Evolutionary conservation across 1,140 invertebrate species (phyloP).

Genomic region (Bicyclus anynana): DNA sequence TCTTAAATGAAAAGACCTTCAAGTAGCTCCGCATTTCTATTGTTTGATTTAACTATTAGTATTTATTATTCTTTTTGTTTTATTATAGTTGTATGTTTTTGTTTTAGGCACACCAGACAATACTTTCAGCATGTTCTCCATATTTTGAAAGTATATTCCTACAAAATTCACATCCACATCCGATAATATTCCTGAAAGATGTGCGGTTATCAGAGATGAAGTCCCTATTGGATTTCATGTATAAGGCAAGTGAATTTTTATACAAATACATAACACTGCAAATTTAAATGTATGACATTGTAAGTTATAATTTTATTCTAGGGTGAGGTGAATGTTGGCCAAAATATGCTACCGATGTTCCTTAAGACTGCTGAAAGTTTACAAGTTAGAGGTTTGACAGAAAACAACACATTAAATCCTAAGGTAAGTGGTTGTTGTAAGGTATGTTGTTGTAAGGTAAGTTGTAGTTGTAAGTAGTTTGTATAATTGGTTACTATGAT

Average conservation of each 20-base stretch:
- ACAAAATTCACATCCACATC: conserved; percentile 93
- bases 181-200: conserved; percentile 94
- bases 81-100: conserved; percentile 32
- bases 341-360: conserved; percentile 91
- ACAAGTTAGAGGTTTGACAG: conserved; percentile 92
- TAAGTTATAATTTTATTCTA: conserved; percentile 35
- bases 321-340: conserved; percentile 92
- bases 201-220: conserved; percentile 92
- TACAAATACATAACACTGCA: neutral
- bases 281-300: no score
- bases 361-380: conserved; percentile 93
- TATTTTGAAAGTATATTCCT: conserved; percentile 97
- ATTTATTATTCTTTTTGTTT: conserved; percentile 3
- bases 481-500: no score
- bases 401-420: conserved; percentile 86
- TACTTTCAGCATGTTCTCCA: conserved; percentile 94
- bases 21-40: conserved; percentile 37
- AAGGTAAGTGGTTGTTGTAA: conserved; percentile 56
- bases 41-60: conserved; percentile 19
- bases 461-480: no score
- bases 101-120: conserved; percentile 91
- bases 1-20: conserved; percentile 56
- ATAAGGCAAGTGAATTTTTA: conserved; percentile 78
- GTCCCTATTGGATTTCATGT: conserved; percentile 93
- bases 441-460: neutral